phyloP scores from a whole-genome alignment of 2,113 vertebrate genomes.

The Ophthalmolycus amberensis region DNA sequence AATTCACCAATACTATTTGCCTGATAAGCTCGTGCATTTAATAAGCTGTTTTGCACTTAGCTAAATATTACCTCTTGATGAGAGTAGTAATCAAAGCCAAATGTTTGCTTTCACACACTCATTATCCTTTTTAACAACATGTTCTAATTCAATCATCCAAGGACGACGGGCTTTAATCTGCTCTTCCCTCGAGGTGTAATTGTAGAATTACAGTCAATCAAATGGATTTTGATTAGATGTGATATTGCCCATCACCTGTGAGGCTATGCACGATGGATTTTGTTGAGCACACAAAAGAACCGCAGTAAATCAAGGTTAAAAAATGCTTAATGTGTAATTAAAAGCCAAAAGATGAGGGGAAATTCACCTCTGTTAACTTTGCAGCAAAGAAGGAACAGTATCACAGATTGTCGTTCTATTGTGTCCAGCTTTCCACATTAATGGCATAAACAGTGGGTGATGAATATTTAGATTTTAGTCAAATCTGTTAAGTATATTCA shows the following conservation, averaged over 20 bases:
- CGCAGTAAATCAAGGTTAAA: background rate
- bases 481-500: background rate
- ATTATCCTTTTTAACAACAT: conserved; percentile 83
- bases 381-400: background rate
- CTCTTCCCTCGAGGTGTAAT: conserved; percentile 71
- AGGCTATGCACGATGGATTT: conserved; percentile 5
- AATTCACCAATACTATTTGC: conserved; percentile 69
- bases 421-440: background rate
- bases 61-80: conserved; percentile 76
- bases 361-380: background rate
- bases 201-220: conserved; percentile 65
- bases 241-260: conserved; percentile 51
- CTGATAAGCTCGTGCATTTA: conserved; percentile 74
- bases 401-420: background rate
- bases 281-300: background rate
- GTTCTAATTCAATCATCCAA: conserved; percentile 79
- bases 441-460: background rate
- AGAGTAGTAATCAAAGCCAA: conserved; percentile 76
- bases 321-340: background rate
- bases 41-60: conserved; percentile 73
- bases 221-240: conserved; percentile 75
- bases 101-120: conserved; percentile 77
- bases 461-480: background rate
- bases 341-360: background rate
- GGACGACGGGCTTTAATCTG: conserved; percentile 71